A percentile compares a stretch with the other conserved stretches of the same genome.
Evolutionary conservation across 1,140 invertebrate genomes (phyloP).

Genomic region (Lordiphosa collinella): DNA sequence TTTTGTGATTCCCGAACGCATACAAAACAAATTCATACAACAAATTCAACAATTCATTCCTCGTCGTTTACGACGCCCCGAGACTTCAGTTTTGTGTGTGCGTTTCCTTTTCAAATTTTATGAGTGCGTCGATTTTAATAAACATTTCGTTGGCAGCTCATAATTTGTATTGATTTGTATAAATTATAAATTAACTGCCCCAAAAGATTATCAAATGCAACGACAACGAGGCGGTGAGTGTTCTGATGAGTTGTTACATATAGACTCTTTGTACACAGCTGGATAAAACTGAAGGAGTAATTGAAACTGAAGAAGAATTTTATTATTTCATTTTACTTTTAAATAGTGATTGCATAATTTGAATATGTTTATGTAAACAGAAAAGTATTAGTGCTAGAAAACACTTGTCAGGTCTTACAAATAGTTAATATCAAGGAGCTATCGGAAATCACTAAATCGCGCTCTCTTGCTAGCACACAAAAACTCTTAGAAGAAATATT

Average conservation of each 20-base stretch:
- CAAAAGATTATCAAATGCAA: slow-evolving; percentile 9
- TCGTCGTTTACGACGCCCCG: slow-evolving; percentile 41
- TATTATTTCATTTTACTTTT: no score
- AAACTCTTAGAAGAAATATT: no score
- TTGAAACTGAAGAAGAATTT: no score
- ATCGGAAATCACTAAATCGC: no score
- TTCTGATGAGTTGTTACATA: neutral
- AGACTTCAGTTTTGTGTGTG: slow-evolving; percentile 8
- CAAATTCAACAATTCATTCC: slow-evolving; percentile 23
- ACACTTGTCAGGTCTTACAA: no score
- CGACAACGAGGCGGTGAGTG: slow-evolving; percentile 20
- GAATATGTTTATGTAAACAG: no score
- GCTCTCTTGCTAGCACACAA: no score
- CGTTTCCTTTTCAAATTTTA: slow-evolving; percentile 20
- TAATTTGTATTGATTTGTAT: slow-evolving; percentile 42
- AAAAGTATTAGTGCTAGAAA: no score
- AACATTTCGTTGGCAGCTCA: slow-evolving; percentile 43
- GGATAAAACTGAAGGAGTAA: no score
- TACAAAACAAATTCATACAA: slow-evolving; percentile 24
- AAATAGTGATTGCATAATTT: no score
- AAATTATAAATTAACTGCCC: slow-evolving; percentile 13
- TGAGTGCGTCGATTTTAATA: slow-evolving; percentile 49
- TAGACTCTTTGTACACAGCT: no score
- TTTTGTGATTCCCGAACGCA: slow-evolving; percentile 25
- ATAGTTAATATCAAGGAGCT: no score